A percentile compares a stretch with the other conserved stretches of the same genome.
Conservation (phyloP, 2,888 invertebrate genomes). For the Mythimna vitellina region DNA sequence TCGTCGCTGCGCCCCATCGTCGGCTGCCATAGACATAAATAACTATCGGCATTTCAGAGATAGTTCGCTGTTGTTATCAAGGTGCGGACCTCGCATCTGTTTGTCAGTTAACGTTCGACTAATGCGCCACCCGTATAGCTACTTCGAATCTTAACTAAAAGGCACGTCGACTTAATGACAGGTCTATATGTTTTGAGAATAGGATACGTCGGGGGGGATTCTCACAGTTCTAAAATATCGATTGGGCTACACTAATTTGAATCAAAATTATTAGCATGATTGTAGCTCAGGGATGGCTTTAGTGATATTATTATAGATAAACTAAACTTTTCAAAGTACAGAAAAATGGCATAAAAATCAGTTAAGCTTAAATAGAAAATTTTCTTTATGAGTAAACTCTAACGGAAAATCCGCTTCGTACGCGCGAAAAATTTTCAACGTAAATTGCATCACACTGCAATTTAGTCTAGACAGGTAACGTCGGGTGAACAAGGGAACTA, state of each 20-base stretch:
- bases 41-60: constrained; percentile 86
- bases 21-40: constrained; percentile 84
- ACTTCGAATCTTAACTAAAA: constrained; percentile 69
- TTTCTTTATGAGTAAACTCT: constrained; percentile 34
- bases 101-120: constrained; percentile 82
- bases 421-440: constrained; percentile 46
- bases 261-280: background rate
- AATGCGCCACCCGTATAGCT: constrained; percentile 86
- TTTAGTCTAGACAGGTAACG: constrained; percentile 60
- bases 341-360: constrained; percentile 22
- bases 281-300: background rate
- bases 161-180: constrained; percentile 70
- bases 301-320: background rate
- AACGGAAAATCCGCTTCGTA: constrained; percentile 15
- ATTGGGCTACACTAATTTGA: background rate
- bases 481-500: constrained; percentile 28
- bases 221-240: background rate
- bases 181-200: constrained; percentile 68
- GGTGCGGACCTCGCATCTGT: constrained; percentile 83
- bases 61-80: constrained; percentile 86
- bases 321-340: background rate
- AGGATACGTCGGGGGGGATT: constrained; percentile 43
- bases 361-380: constrained; percentile 17
- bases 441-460: constrained; percentile 52
- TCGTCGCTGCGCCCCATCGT: constrained; percentile 76